A percentile compares a stretch with the other conserved stretches of the same genome.
These are phyloP conservation scores for Sebastes variabilis DNA, from an alignment of 2,797 vertebrate species.

Conservation along the genomic window DNA sequence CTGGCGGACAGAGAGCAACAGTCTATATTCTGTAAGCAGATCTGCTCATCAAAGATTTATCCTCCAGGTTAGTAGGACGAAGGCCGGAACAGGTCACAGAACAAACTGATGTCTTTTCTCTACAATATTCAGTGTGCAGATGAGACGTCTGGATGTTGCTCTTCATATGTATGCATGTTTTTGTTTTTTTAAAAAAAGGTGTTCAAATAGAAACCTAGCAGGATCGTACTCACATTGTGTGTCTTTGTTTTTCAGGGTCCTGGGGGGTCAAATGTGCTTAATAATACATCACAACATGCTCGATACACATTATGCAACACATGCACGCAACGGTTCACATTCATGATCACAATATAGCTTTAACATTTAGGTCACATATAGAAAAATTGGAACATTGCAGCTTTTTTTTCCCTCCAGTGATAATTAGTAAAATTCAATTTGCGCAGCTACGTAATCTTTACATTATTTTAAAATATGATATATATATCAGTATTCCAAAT, in stretches of 20 bases:
- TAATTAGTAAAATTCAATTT: conserved; percentile 27
- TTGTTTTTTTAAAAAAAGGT: not conserved
- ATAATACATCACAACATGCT: conserved; percentile 30
- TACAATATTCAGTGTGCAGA: conserved; percentile 33
- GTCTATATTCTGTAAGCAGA: conserved; percentile 49
- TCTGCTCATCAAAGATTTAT: conserved; percentile 66
- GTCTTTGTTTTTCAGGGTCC: not conserved
- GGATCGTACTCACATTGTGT: not conserved
- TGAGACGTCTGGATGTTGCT: conserved; percentile 11
- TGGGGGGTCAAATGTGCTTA: conserved; percentile 7
- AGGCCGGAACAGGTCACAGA: conserved; percentile 44
- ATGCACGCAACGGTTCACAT: conserved; percentile 60
- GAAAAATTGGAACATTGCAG: conserved; percentile 28
- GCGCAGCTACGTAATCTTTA: conserved; percentile 33
- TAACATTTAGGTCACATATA: conserved; percentile 50
- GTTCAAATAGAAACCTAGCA: not conserved
- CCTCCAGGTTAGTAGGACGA: conserved; percentile 52
- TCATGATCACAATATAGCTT: conserved; percentile 52
- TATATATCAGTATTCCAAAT: conserved; percentile 47
- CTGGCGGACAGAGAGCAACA: conserved; percentile 12
- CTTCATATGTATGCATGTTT: not conserved
- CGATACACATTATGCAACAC: conserved; percentile 43
- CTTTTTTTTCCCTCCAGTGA: conserved; percentile 31
- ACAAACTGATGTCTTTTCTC: conserved; percentile 37
- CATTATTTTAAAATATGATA: conserved; percentile 21